Evolutionary conservation across 1,140 invertebrate genomes (phyloP).

Genomic region (Drosophila arawakana): DNA sequence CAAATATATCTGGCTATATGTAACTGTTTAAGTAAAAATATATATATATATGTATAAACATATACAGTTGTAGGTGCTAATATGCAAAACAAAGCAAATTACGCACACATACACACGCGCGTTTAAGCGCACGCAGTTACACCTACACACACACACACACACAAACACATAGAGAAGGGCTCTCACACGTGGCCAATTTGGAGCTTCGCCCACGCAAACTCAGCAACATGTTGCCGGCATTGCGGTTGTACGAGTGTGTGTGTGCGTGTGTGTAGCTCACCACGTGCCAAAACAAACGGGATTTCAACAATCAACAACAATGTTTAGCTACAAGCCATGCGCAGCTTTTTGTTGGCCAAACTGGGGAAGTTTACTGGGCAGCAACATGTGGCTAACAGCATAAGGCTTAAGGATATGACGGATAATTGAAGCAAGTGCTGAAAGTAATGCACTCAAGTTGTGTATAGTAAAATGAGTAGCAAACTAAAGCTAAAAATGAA

Average conservation of each 20-base stretch:
- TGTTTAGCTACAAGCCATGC: constrained; percentile 44
- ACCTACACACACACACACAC: neutral
- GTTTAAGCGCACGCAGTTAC: neutral
- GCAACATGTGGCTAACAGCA: constrained; percentile 10
- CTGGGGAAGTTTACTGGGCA: constrained; percentile 35
- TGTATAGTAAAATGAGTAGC: too few relatives aligned
- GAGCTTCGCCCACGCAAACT: constrained; percentile 51
- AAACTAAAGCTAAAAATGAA: too few relatives aligned
- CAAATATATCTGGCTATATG: neutral
- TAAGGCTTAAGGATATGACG: neutral
- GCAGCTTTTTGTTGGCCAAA: constrained; percentile 23
- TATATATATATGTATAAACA: neutral
- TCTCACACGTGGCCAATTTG: constrained; percentile 30
- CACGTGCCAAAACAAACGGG: constrained; percentile 63
- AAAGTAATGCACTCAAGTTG: neutral
- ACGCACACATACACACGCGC: neutral
- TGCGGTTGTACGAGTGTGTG: constrained; percentile 11
- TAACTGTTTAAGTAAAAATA: neutral
- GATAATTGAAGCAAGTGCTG: neutral
- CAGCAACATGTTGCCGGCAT: constrained; percentile 68
- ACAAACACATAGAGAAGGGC: neutral
- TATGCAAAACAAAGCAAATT: constrained; percentile 24
- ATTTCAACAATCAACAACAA: constrained; percentile 69
- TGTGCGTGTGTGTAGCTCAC: constrained; percentile 22
- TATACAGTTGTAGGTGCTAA: constrained; percentile 22